Evolutionary conservation across 2,113 vertebrate genomes (phyloP).

Genomic region (Ploceus nigricollis): DNA sequence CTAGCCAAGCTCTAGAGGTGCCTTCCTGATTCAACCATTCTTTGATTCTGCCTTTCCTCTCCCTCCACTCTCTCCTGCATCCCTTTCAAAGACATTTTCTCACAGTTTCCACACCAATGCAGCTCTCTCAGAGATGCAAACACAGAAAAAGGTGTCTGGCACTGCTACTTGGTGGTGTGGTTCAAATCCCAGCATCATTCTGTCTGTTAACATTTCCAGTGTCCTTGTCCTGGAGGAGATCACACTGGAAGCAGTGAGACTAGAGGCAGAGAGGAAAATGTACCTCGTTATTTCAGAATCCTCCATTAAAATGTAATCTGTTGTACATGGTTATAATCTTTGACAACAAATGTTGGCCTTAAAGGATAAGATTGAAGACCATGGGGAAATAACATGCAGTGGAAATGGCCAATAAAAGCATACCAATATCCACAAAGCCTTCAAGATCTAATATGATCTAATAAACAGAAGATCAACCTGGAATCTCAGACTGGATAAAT

Average conservation of each 20-base stretch:
- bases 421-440: not conserved
- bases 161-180: not conserved
- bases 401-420: not conserved
- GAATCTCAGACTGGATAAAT: not conserved
- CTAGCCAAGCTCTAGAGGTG: not conserved
- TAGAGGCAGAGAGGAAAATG: not conserved
- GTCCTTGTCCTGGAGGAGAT: not conserved
- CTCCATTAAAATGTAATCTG: not conserved
- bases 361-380: not conserved
- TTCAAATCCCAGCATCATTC: not conserved
- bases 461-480: constrained; percentile 13
- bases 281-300: not conserved
- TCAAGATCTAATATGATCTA: constrained; percentile 7
- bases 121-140: not conserved
- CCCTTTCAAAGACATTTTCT: not conserved
- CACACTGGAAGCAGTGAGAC: not conserved
- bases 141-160: not conserved
- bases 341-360: not conserved
- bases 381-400: not conserved
- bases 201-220: not conserved
- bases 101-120: not conserved
- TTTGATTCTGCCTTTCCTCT: not conserved
- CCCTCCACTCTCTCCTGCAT: not conserved
- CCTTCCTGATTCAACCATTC: not conserved
- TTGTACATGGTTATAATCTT: not conserved